Conservation (phyloP, 2,113 vertebrate genomes). For the Genyomyrus donnyi region DNA sequence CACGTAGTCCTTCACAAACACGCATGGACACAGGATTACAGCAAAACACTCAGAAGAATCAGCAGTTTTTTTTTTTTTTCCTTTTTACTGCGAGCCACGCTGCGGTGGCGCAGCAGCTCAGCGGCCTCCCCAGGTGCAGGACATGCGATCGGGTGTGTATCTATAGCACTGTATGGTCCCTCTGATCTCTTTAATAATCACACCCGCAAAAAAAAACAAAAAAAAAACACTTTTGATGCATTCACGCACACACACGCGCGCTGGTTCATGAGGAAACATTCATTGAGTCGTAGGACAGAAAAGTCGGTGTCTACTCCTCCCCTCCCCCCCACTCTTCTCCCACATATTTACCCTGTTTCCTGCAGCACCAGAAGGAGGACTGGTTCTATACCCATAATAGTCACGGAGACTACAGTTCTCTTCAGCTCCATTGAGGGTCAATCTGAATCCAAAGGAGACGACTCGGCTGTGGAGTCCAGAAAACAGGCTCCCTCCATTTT, state of each 20-base stretch:
- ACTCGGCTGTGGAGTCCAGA: background rate
- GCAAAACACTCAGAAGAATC: conserved; percentile 3
- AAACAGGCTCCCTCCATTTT: background rate
- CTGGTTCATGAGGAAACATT: background rate
- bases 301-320: background rate
- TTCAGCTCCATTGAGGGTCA: background rate
- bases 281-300: background rate
- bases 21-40: background rate
- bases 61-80: background rate
- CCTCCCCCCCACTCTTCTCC: background rate
- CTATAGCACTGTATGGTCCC: background rate
- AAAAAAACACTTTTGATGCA: background rate
- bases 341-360: conserved; percentile 4
- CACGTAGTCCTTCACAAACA: background rate
- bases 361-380: background rate
- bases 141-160: background rate
- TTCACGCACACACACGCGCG: background rate
- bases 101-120: background rate
- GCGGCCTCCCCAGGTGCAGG: background rate
- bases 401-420: background rate
- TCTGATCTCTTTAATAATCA: background rate
- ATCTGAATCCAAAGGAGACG: background rate
- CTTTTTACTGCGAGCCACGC: background rate
- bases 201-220: background rate
- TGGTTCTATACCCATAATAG: conserved; percentile 6